phyloP scores from a whole-genome alignment of 2,888 invertebrate species.

The Volucella inanis region DNA sequence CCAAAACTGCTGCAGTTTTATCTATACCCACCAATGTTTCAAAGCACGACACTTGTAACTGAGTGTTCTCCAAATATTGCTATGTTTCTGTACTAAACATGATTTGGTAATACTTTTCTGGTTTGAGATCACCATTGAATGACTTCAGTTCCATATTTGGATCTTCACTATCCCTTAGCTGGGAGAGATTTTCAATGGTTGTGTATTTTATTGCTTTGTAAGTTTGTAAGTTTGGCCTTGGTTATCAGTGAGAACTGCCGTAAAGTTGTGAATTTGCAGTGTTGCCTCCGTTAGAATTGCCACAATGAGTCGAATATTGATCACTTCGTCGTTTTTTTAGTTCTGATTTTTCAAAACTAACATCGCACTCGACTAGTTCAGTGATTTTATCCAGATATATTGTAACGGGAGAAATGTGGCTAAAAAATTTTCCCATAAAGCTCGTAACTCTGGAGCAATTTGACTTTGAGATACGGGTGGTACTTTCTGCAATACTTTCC shows the following conservation, averaged over 20 bases:
- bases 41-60: slow-evolving; percentile 80
- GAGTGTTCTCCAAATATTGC: slow-evolving; percentile 82
- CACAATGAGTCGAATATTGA: slow-evolving; percentile 88
- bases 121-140: slow-evolving; percentile 80
- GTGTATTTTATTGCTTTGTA: slow-evolving; percentile 79
- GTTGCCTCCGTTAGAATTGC: slow-evolving; percentile 83
- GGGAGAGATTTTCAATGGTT: slow-evolving; percentile 78
- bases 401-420: slow-evolving; percentile 83
- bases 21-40: slow-evolving; percentile 82
- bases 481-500: slow-evolving; percentile 85
- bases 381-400: slow-evolving; percentile 92
- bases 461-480: slow-evolving; percentile 81
- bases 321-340: slow-evolving; percentile 90
- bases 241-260: slow-evolving; percentile 80
- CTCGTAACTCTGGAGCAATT: slow-evolving; percentile 80
- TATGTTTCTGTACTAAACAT: slow-evolving; percentile 81
- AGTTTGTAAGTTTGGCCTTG: slow-evolving; percentile 79
- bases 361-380: slow-evolving; percentile 92
- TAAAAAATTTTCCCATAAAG: slow-evolving; percentile 80
- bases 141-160: slow-evolving; percentile 38
- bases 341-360: slow-evolving; percentile 88
- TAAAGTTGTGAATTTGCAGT: slow-evolving; percentile 80
- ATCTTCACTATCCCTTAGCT: slow-evolving; percentile 70
- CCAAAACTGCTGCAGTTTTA: slow-evolving; percentile 79
- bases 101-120: slow-evolving; percentile 80